Conservation (phyloP, 2,797 vertebrate genomes). For the Peromyscus melanophrys region DNA sequence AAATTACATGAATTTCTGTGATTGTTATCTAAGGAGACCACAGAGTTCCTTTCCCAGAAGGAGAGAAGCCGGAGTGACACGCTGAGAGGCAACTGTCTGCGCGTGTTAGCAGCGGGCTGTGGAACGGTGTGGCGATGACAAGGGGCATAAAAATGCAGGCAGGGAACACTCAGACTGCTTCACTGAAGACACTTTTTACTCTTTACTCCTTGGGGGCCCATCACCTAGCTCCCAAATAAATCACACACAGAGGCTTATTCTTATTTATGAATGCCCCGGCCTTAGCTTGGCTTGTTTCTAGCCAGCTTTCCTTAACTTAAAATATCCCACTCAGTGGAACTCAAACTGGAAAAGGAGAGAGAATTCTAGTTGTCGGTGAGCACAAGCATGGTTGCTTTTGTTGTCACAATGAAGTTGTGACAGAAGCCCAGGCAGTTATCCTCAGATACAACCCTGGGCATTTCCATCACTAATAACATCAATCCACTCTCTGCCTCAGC, state of each 20-base stretch:
- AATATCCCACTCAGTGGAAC: too few relatives aligned
- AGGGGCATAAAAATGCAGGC: neutral
- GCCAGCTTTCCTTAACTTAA: too few relatives aligned
- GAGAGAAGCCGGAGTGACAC: neutral
- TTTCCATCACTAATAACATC: neutral
- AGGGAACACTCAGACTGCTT: neutral
- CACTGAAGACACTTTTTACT: neutral
- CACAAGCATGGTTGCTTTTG: neutral
- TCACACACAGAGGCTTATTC: too few relatives aligned
- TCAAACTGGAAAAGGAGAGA: too few relatives aligned
- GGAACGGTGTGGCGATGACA: rapidly evolving
- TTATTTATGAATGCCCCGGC: too few relatives aligned
- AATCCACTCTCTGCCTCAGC: neutral
- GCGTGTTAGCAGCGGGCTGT: rapidly evolving
- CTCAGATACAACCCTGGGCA: neutral
- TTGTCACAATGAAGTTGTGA: neutral
- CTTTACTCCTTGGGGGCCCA: too few relatives aligned
- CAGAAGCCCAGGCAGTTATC: neutral
- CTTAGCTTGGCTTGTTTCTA: too few relatives aligned
- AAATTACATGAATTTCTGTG: constrained; percentile 49
- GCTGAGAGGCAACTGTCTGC: neutral
- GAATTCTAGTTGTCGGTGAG: neutral
- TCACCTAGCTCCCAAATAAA: too few relatives aligned
- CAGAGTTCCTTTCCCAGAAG: constrained; percentile 1
- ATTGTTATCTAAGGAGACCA: constrained; percentile 54